Conservation (phyloP, 92 coral and sea anemone genomes). For the Epizoanthus illoricatus region DNA sequence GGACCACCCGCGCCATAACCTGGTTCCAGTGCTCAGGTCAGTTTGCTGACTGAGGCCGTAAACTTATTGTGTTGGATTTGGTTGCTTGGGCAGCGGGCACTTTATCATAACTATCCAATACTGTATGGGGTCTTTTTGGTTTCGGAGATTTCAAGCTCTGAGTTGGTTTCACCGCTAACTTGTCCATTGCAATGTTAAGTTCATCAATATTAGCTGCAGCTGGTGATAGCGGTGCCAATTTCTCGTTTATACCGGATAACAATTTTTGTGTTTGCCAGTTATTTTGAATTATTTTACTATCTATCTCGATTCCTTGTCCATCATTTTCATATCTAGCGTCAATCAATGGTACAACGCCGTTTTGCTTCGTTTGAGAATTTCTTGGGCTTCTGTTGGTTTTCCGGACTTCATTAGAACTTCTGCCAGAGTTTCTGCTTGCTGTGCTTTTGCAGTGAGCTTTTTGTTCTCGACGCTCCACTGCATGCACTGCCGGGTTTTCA, state of each 20-base stretch:
- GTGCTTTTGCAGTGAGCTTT: not conserved
- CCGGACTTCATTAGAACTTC: not conserved
- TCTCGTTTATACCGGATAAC: not conserved
- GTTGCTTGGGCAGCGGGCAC: not conserved
- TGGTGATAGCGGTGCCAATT: not conserved
- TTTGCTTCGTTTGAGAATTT: not conserved
- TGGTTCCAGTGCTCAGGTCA: not conserved
- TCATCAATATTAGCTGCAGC: not conserved
- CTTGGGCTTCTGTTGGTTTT: not conserved
- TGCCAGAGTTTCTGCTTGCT: not conserved
- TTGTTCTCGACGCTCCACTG: not conserved
- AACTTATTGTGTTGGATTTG: not conserved
- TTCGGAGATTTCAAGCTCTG: not conserved
- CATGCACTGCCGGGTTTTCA: not conserved
- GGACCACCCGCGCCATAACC: no score
- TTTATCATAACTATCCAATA: not conserved
- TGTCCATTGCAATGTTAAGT: conserved; percentile 6
- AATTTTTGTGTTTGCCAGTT: not conserved
- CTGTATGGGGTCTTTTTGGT: not conserved
- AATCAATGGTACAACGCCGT: no score
- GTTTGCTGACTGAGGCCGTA: conserved; percentile 23
- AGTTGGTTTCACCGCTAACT: not conserved
- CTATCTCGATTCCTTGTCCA: not conserved
- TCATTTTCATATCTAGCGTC: not conserved
- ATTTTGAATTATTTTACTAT: not conserved